Evolutionary conservation across 2,797 vertebrate genomes (phyloP), one percentile per base, ranked within the genome.

Genomic region (Tolypeutes matacus): DNA sequence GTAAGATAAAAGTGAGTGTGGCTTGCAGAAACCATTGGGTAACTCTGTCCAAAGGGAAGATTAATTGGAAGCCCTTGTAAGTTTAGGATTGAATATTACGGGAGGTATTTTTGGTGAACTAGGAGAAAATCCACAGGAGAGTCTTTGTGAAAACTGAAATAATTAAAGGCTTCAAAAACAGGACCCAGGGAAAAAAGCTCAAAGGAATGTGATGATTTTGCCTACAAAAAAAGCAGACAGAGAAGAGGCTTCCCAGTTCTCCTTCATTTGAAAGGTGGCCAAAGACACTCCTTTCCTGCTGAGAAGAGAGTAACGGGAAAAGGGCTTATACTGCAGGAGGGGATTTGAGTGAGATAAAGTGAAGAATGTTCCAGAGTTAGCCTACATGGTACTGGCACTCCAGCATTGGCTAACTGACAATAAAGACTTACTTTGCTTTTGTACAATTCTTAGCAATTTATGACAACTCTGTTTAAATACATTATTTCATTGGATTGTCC

Each of bases 131-230:
- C 58, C 82, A 83, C 46, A 46, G 85, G 36, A 53, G 42, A 58
- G 56, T 78, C 83, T 93, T 89, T 65, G 42, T 70, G 27, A 87
- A 91, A 93, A 70, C 1, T 20, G 42, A 93, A 94, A 86, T 91
- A 94, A 97, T 91, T 85, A 91, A 69, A 93, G 93, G 4, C 49
- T 94, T 94, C 73, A 42, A 87, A 82, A 84, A 34, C 1, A 80
- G 69, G 56, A 51, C 73, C 23, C 20, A 60, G 84, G 64, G 81
- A 67, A 85, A 86, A 72, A 72, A 65, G 81, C 39, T 25, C 9
- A 90, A 83, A 96, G 87, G 96, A 96, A 96, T 94, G 94, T 72
- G 91, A 80, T 94, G 39, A 95, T 93, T 86, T 95, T 14, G 36
- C 78, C n/a, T 89, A n/a, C 85, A 72, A 92, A 78, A 78, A 92